Evolutionary conservation across 2,888 invertebrate species (phyloP).

Genomic region (Aporophyla nigra): DNA sequence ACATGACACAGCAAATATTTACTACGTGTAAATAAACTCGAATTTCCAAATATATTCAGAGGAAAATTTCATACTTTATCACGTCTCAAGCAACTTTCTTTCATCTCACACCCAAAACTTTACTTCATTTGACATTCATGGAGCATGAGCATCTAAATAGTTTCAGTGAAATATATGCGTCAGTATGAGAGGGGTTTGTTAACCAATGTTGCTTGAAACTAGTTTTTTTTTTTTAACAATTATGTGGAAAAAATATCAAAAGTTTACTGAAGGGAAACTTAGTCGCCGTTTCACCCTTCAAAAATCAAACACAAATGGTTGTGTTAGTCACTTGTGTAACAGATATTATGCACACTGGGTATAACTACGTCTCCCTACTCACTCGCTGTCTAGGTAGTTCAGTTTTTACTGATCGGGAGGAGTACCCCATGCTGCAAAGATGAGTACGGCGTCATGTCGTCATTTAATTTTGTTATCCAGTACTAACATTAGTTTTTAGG

Average conservation of each 20-base stretch:
- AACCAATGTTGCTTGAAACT: conserved; percentile 50
- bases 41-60: conserved; percentile 69
- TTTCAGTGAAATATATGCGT: conserved; percentile 73
- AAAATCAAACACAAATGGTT: neutral
- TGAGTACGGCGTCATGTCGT: too few relatives aligned
- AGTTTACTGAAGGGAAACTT: neutral
- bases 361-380: neutral
- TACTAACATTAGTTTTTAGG: too few relatives aligned
- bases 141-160: conserved; percentile 75
- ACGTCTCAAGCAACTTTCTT: conserved; percentile 74
- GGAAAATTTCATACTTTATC: conserved; percentile 72
- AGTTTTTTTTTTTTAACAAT: conserved; percentile 20
- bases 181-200: conserved; percentile 53
- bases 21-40: conserved; percentile 52
- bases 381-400: too few relatives aligned
- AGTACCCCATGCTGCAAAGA: too few relatives aligned
- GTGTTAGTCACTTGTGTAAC: neutral
- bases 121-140: conserved; percentile 79
- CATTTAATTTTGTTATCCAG: too few relatives aligned
- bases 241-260: conserved; percentile 12
- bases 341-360: neutral
- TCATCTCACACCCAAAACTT: conserved; percentile 76
- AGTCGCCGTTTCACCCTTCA: neutral
- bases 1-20: conserved; percentile 58
- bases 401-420: too few relatives aligned